phyloP scores from a whole-genome alignment of 2,888 invertebrate genomes.

The Lochmaea crataegi region DNA sequence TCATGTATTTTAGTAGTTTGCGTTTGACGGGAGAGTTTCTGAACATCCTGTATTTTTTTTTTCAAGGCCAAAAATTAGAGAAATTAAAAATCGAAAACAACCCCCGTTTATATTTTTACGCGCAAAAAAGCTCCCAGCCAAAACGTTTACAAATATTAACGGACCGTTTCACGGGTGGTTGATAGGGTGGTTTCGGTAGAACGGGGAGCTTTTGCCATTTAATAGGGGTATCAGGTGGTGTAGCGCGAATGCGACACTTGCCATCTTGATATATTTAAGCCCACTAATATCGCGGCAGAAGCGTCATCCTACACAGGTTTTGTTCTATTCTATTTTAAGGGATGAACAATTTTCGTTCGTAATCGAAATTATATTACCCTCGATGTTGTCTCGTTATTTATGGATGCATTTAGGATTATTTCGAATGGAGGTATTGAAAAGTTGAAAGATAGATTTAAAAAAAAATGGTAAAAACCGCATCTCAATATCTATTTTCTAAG shows the following conservation, averaged over 20 bases:
- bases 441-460: too few species aligned
- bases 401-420: not conserved
- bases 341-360: conserved; percentile 24
- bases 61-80: not conserved
- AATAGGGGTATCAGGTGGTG: conserved; percentile 49
- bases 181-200: conserved; percentile 44
- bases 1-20: too few species aligned
- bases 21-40: too few species aligned
- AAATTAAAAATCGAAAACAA: conserved; percentile 4
- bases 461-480: too few species aligned
- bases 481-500: too few species aligned
- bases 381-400: not conserved
- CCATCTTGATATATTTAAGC: conserved; percentile 49
- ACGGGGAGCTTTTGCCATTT: conserved; percentile 41
- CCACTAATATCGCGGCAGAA: conserved; percentile 36
- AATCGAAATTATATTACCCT: conserved; percentile 22
- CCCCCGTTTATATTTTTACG: not conserved
- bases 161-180: conserved; percentile 45
- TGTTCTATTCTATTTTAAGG: conserved; percentile 4
- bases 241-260: conserved; percentile 47
- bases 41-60: too few species aligned
- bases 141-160: conserved; percentile 37
- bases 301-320: conserved; percentile 32
- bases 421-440: not conserved
- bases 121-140: not conserved